Evolutionary conservation across 2,888 invertebrate species (phyloP).

Genomic region (Habrosyne pyritoides): DNA sequence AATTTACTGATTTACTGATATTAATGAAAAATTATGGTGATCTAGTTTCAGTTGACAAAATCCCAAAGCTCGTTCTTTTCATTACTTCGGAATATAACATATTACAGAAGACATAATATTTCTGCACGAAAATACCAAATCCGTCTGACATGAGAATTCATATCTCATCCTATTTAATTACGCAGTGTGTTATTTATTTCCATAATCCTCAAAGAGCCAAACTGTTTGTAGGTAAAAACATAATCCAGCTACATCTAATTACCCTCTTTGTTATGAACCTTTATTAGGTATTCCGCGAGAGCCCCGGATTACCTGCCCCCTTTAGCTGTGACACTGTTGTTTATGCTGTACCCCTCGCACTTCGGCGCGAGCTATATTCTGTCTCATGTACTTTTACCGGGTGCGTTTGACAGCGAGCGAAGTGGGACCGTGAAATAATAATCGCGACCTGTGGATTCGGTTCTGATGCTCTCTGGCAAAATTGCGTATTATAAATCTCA

Average conservation of each 20-base stretch:
- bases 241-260: slow-evolving; percentile 9
- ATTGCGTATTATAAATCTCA: neutral
- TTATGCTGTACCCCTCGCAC: slow-evolving; percentile 19
- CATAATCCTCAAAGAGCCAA: neutral
- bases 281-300: slow-evolving; percentile 47
- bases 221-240: neutral
- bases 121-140: neutral
- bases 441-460: slow-evolving; percentile 32
- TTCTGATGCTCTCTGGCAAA: slow-evolving; percentile 16
- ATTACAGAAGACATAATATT: too few relatives aligned
- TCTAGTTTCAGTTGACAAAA: too few relatives aligned
- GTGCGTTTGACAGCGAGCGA: slow-evolving; percentile 25
- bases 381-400: slow-evolving; percentile 21
- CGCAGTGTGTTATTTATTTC: neutral
- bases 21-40: too few relatives aligned
- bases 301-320: slow-evolving; percentile 40
- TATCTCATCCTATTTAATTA: neutral
- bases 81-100: too few relatives aligned
- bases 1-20: too few relatives aligned
- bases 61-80: too few relatives aligned
- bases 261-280: slow-evolving; percentile 20
- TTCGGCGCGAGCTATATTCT: slow-evolving; percentile 15
- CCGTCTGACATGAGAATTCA: neutral
- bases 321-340: slow-evolving; percentile 22
- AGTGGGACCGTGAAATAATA: slow-evolving; percentile 29